Percentiles rank a stretch among this genome's conserved stretches.
Evolutionary conservation across 92 coral and sea anemone genomes (phyloP).

Genomic region (Palythoa grandiflora): DNA sequence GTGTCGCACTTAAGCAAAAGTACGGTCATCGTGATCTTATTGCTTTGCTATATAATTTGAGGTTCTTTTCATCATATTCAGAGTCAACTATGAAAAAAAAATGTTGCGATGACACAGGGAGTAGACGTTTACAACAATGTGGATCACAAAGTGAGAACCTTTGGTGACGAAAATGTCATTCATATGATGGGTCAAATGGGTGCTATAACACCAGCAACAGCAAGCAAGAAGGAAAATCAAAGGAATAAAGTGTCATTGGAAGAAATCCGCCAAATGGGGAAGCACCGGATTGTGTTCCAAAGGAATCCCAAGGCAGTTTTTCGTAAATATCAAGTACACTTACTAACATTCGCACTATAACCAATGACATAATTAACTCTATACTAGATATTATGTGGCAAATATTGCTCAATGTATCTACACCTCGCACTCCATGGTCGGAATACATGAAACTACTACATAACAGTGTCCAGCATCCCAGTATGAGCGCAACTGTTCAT

Average conservation of each 20-base stretch:
- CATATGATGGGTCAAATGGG: background rate
- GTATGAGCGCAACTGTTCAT: slow-evolving; percentile 24
- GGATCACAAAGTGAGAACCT: background rate
- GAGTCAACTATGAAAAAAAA: background rate
- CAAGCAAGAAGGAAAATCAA: background rate
- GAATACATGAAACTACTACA: slow-evolving; percentile 45
- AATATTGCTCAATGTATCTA: slow-evolving; percentile 13
- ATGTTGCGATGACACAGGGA: background rate
- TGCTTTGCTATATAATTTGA: background rate
- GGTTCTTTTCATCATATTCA: background rate
- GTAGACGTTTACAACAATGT: background rate
- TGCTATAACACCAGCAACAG: background rate
- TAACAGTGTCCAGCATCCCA: background rate
- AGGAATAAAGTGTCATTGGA: background rate
- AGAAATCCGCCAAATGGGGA: background rate
- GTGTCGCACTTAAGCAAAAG: background rate
- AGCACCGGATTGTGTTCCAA: background rate
- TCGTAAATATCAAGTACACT: background rate
- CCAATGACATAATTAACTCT: slow-evolving; percentile 6
- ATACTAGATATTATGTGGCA: slow-evolving; percentile 41
- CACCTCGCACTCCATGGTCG: slow-evolving; percentile 39
- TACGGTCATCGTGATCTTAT: background rate
- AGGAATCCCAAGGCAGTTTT: slow-evolving; percentile 38
- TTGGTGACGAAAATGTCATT: background rate
- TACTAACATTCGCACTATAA: background rate